Base-by-base conservation (phyloP, 2,113 vertebrate genomes). In the Scopus umbretta region DNA sequence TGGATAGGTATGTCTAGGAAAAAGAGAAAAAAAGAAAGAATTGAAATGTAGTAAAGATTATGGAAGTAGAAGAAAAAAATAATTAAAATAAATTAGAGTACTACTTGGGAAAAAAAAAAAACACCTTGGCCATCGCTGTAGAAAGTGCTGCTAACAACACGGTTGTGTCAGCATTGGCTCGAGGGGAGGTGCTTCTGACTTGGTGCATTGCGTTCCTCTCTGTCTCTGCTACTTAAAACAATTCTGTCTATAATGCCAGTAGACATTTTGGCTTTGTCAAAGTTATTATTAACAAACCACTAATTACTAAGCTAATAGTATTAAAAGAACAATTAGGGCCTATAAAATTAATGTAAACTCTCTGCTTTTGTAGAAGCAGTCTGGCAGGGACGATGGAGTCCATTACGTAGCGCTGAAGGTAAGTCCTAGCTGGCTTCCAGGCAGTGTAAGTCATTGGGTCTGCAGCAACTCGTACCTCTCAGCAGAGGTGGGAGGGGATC, bases 241-340 rank as follows among this genome's bases (percentile, higher is more conserved):
- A 20, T 75, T 78, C 42, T 86, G 53, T 55, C 67, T 85, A 1
- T 63, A 80, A 75, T 82, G 38, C 56, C 66, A 92, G 80, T n/a
- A 84, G 73, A 85, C 84, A 67, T 61, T 88, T 91, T 75, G 76
- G 52, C 80, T 95, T 47, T 82, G 49, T 75, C 88, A 70, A 89
- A 27, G 65, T 79, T 91, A 36, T 91, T 96, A 96, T 92, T 95
- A 95, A 56, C 52, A 91, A 95, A 93, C 94, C 94, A 94, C 94
- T 85, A 96, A 96, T 87, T 95, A 72, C 40, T 75, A 84, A 91
- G 68, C 47, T 94, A 93, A 91, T 92, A 86, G 30, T 62, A 65
- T 84, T 53, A 21, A 9, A 20, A 52, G 36, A 40, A 25, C 68
- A 74, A 92, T 92, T 96, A 76, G 84, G 65, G 43, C 30, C 65